These are phyloP conservation scores for Ispidina lecontei DNA, from an alignment of 2,797 vertebrate species.

Conservation along the genomic window DNA sequence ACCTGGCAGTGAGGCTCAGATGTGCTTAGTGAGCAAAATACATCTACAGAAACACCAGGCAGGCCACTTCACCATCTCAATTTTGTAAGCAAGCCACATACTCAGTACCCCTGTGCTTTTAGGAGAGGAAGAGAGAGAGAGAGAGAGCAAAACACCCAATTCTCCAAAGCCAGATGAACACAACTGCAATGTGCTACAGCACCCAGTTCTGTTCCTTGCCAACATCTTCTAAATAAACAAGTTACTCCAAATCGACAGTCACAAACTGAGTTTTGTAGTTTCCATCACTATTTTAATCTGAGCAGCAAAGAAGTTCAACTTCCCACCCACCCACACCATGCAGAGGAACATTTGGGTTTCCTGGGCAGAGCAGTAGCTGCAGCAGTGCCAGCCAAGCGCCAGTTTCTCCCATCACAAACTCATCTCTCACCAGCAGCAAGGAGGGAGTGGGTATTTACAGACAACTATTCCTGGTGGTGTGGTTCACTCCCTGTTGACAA, in stretches of 20 bases:
- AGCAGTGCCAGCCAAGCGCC: background rate
- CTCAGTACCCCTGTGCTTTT: rapidly evolving
- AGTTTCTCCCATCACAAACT: background rate
- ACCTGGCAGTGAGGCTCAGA: background rate
- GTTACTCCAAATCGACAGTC: background rate
- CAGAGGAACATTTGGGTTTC: background rate
- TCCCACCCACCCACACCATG: background rate
- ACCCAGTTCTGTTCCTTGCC: background rate
- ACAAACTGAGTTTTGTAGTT: background rate
- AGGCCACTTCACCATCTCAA: background rate
- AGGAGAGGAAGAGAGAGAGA: background rate
- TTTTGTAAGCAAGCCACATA: background rate
- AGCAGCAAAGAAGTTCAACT: background rate
- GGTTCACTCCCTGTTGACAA: background rate
- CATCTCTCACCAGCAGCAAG: background rate
- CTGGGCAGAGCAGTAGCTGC: background rate
- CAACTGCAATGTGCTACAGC: background rate
- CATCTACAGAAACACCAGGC: background rate
- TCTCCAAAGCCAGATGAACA: background rate
- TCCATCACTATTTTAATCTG: background rate
- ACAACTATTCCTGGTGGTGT: too few relatives aligned
- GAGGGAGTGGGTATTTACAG: background rate
- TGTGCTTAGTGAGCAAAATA: background rate
- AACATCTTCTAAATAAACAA: background rate
- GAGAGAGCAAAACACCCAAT: background rate